Base-by-base conservation (phyloP, 2,797 vertebrate species). In the Tympanoctomys barrerae region DNA sequence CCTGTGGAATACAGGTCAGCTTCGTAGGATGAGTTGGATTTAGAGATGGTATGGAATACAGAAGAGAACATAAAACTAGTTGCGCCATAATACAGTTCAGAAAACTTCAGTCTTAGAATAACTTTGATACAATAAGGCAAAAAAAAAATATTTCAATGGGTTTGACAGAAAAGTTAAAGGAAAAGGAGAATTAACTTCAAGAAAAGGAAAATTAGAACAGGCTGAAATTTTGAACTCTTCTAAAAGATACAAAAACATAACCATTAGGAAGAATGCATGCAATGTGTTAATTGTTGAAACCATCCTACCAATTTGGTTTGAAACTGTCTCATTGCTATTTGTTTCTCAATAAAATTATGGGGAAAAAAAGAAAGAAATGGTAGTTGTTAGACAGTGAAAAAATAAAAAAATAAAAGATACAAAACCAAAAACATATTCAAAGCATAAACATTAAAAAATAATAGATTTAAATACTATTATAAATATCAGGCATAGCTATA, bases 71-170 rank as follows among this genome's bases (percentile, higher is more conserved):
- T 42, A 66, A 77, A 7, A 28, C 52, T 68, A n/a, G 42, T 89
- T 75, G 28, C 87, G 24, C n/a, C 49, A 86, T 66, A 42, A 12
- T 62, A 52, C 4, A 79, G 3, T 18, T 80, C 49, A 71, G 14
- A 28, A 92, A 92, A 91, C 64, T n/a, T 89, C 28, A 49, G 2
- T 75, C 39, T 73, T 78, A 49, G 26, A 82, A 94, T 85, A 92
- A 84, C 79, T 81, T 78, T 79, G 19, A 81, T 66, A 82, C 14
- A 87, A 57, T 66, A 61, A 89, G 42, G 19, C 10, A 49, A 89
- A 78, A 82, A 89, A 68, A 62, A 52, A 62, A 52, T 64, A 7
- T 80, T 91, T 91, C 39, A 70, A 13, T 4, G 54, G 12, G 21
- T 64, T 7, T 68, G 26, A 46, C 28, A 71, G 22, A 90, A 31